Percentiles rank a stretch among this genome's conserved stretches.
Evolutionary conservation across 2,113 vertebrate species (phyloP).

Genomic region (Passer domesticus): DNA sequence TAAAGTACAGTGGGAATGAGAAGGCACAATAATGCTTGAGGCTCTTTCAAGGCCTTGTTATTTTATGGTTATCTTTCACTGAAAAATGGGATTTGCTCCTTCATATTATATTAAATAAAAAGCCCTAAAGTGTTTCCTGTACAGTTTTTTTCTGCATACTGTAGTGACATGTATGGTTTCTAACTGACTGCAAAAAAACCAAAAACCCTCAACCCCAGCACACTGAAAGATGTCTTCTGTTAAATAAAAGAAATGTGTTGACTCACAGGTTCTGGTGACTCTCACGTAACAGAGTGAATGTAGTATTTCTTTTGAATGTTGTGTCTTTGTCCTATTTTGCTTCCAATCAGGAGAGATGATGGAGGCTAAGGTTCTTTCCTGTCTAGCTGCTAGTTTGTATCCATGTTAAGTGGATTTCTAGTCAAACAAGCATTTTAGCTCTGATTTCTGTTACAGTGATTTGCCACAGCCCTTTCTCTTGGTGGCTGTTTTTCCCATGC

Average conservation of each 20-base stretch:
- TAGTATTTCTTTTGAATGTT: not conserved
- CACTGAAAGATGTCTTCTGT: not conserved
- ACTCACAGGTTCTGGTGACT: not conserved
- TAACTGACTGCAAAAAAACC: not conserved
- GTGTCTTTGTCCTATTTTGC: not conserved
- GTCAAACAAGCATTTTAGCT: not conserved
- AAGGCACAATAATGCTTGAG: not conserved
- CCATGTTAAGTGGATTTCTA: not conserved
- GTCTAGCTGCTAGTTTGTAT: not conserved
- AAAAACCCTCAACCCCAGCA: not conserved
- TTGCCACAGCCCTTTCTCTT: not conserved
- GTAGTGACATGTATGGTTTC: not conserved
- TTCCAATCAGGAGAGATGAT: not conserved
- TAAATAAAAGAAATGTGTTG: not conserved
- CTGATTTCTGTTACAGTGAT: not conserved
- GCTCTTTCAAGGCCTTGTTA: not conserved
- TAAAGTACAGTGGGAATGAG: not conserved
- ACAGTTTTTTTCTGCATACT: not conserved
- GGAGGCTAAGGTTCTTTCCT: not conserved
- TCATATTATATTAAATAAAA: not conserved
- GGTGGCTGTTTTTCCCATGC: not conserved
- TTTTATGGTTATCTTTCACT: not conserved
- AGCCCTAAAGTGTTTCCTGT: not conserved
- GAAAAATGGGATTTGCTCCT: not conserved
- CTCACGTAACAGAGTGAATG: not conserved